Evolutionary conservation across 30 jellyfish, hydroid and myxozoan genomes (phyloP).

Genomic region (Aurelia coerulea): DNA sequence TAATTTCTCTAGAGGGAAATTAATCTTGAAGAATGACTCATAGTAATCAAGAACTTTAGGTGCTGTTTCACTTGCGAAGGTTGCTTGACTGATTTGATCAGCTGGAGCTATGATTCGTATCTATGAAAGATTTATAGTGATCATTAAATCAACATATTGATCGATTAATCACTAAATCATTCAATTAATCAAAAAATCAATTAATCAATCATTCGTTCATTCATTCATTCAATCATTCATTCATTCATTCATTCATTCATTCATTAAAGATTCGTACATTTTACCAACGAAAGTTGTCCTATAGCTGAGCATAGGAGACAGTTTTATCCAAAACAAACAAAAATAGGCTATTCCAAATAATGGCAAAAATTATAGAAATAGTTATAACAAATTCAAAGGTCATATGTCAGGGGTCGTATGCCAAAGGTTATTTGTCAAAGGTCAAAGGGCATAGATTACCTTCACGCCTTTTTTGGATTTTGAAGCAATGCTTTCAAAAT

Average conservation of each 20-base stretch:
- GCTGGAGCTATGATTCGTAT: constrained; percentile 94
- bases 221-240: too few species aligned
- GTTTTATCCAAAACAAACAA: too few species aligned
- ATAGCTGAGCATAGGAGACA: too few species aligned
- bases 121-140: constrained; percentile 32
- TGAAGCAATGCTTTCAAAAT: neutral
- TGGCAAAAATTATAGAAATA: too few species aligned
- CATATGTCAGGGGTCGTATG: neutral
- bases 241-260: too few species aligned
- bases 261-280: too few species aligned
- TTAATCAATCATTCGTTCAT: neutral
- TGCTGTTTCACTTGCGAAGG: constrained; percentile 86
- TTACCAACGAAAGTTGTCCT: too few species aligned
- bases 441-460: neutral
- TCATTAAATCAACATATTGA: neutral
- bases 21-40: constrained; percentile 83
- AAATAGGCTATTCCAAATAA: too few species aligned
- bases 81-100: constrained; percentile 92
- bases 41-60: constrained; percentile 90
- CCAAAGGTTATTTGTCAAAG: neutral
- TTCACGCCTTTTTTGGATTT: too few species aligned
- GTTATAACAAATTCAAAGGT: neutral
- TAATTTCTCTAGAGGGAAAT: constrained; percentile 85
- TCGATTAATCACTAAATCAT: too few species aligned
- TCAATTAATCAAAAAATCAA: neutral